Base-by-base conservation (phyloP, 2,797 vertebrate species). In the Cottoperca gobio region DNA sequence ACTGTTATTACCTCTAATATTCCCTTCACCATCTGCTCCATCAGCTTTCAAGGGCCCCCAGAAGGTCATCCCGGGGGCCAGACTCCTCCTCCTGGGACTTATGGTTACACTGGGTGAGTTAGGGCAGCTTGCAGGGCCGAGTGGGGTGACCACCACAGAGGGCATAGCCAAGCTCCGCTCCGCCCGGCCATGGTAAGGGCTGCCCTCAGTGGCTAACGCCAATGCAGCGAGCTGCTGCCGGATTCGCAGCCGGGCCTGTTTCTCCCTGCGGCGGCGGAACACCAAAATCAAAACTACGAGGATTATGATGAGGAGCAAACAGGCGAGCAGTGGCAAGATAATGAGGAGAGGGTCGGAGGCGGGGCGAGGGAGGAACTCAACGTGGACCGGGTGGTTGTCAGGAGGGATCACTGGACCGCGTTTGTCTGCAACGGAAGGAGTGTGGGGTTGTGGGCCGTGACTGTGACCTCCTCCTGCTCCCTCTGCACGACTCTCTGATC, bases 101-200 rank as follows among this genome's bases (percentile, higher is more conserved):
- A 48, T 78, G 43, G 39, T 67, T 50, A 40, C 70, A 24, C 85
- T 80, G 2, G 94, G 80, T 21, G 93, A 93, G 35, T 65, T 43
- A 0, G 89, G 88, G 42, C 82, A 79, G 11, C 83, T 95, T 26
- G 79, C 62, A 33, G 93, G 89, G 24, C 89, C 81, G 2, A 98
- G 94, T 16, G 94, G 95, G 23, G 95, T 99, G 78, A 97, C 96
- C 8, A 94, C 95, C 79, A 98, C 97, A 0, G 89, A 92, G 21
- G 97, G 96, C 71, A 96, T 77, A 0, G 95, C 88, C 60, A 90
- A 6, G 42, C 95, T 97, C 62, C 86, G 90, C 82, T 97, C 96
- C 0, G 92, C 70, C 37, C 57, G 78, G 48, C 87, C 86, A 54
- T 74, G 19, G 82, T 89, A 91, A 0, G 89, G 90, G 26, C 91